Percentiles rank a stretch among this genome's conserved stretches.
Evolutionary conservation across 2,888 invertebrate species (phyloP).

Genomic region (Calameuta pallipes): DNA sequence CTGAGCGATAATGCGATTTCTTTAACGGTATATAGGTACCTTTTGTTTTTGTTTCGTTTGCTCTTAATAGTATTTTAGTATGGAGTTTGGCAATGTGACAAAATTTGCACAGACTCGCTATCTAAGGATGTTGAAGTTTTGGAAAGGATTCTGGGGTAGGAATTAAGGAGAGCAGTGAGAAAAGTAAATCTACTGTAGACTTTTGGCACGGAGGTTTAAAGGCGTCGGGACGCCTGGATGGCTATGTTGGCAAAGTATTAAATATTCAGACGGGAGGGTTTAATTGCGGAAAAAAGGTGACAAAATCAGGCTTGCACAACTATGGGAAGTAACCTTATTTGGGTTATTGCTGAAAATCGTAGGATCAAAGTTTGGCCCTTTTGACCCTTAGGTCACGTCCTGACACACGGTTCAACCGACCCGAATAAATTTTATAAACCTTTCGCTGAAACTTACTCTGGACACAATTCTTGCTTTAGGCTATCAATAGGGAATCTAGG

Average conservation of each 20-base stretch:
- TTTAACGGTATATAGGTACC: slow-evolving; percentile 23
- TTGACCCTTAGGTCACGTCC: slow-evolving; percentile 8
- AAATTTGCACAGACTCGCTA: neutral
- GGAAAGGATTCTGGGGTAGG: neutral
- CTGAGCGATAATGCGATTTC: slow-evolving; percentile 46
- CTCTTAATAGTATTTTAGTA: neutral
- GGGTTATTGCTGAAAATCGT: neutral
- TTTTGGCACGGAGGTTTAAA: neutral
- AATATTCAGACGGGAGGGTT: slow-evolving; percentile 46
- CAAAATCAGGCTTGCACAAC: slow-evolving; percentile 23
- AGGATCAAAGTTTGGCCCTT: slow-evolving; percentile 10
- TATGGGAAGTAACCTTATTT: neutral
- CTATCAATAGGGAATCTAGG: neutral
- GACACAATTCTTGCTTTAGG: neutral
- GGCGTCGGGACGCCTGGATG: slow-evolving; percentile 4
- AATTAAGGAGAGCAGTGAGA: neutral
- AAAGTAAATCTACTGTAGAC: neutral
- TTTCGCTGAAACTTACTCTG: neutral
- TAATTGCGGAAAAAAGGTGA: slow-evolving; percentile 43
- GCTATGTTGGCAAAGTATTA: slow-evolving; percentile 33
- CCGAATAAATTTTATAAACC: slow-evolving; percentile 14
- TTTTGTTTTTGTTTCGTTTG: neutral
- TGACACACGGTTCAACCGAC: slow-evolving; percentile 10
- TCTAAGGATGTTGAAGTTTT: neutral
- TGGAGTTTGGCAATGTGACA: neutral